Percentiles rank a stretch among this genome's conserved stretches.
phyloP scores from a whole-genome alignment of 2,797 vertebrate species.

The Lacerta agilis region DNA sequence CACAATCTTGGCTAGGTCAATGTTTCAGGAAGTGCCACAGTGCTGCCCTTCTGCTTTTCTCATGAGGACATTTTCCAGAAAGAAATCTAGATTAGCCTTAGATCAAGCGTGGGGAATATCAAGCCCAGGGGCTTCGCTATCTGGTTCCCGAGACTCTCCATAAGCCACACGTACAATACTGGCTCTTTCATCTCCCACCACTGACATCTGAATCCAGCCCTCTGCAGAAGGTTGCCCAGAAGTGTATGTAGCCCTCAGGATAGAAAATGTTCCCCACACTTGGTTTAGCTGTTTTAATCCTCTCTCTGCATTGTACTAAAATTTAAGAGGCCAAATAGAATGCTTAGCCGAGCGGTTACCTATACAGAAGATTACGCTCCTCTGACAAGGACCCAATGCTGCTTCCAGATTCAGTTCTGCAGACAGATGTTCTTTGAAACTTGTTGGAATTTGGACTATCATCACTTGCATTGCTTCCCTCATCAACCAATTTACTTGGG shows the following conservation, averaged over 20 bases:
- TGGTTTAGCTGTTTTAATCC: no score
- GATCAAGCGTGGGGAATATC: no score
- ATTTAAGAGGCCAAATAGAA: neutral
- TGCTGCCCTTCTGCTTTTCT: neutral
- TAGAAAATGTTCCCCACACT: no score
- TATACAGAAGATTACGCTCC: constrained; percentile 88
- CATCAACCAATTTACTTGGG: constrained; percentile 80
- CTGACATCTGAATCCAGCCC: no score
- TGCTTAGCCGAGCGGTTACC: constrained; percentile 74
- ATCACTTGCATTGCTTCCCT: constrained; percentile 75
- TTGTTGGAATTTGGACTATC: constrained; percentile 77
- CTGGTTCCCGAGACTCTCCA: no score
- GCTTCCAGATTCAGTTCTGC: constrained; percentile 80
- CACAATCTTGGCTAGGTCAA: neutral
- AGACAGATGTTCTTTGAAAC: constrained; percentile 83
- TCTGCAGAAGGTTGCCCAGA: no score
- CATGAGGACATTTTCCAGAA: neutral
- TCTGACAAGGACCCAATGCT: constrained; percentile 76
- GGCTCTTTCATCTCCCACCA: no score
- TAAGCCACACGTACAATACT: no score
- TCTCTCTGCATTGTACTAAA: no score
- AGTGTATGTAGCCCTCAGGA: no score
- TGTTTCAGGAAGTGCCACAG: neutral
- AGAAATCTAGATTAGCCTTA: neutral
- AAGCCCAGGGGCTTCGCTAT: neutral